Evolutionary conservation across 1,140 invertebrate species (phyloP).

Genomic region (Acyrthosiphon pisum): DNA sequence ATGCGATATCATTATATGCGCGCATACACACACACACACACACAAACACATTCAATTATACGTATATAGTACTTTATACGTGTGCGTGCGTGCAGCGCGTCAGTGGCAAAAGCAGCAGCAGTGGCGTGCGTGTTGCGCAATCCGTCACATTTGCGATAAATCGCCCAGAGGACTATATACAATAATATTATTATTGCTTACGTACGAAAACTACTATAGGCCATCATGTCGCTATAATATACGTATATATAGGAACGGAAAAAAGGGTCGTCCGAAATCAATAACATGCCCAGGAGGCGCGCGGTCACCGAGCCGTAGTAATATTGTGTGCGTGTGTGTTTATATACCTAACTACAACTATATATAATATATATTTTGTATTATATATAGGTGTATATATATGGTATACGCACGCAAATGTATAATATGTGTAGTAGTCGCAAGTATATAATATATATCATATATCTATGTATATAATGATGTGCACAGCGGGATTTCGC

Average conservation of each 20-base stretch:
- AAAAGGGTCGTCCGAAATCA: constrained; percentile 22
- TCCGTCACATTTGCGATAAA: background rate
- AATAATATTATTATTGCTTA: background rate
- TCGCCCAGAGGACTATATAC: background rate
- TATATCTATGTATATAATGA: background rate
- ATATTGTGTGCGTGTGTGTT: background rate
- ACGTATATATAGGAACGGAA: background rate
- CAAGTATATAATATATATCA: background rate
- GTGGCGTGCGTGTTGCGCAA: background rate
- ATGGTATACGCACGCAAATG: background rate
- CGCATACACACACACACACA: background rate
- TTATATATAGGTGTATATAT: background rate
- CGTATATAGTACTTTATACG: too few species aligned
- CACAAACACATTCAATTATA: too few species aligned
- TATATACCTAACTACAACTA: background rate
- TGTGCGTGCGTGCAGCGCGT: background rate
- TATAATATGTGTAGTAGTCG: background rate
- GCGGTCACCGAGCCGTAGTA: background rate
- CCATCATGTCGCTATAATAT: background rate
- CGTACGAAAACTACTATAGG: background rate
- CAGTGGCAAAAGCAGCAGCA: background rate
- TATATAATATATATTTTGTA: background rate
- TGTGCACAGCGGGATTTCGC: constrained; percentile 33
- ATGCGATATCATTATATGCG: background rate
- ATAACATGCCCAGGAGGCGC: constrained; percentile 25